phyloP scores from a whole-genome alignment of 2,797 vertebrate genomes.

The Xerus rutilus region DNA sequence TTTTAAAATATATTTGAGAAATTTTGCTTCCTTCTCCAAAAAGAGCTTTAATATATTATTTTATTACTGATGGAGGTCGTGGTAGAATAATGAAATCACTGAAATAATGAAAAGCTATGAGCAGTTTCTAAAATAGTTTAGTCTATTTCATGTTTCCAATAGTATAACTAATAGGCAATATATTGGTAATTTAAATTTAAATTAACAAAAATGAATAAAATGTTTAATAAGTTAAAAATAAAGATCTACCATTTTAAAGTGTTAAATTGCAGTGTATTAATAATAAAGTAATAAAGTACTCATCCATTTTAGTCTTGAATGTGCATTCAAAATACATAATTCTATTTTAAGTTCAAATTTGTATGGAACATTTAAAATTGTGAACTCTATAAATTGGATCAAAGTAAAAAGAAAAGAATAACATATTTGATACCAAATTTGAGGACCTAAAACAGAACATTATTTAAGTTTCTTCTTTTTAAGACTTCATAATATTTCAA shows the following conservation, averaged over 20 bases:
- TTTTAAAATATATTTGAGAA: slow-evolving; percentile 59
- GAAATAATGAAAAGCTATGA: slow-evolving; percentile 67
- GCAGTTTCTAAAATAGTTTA: slow-evolving; percentile 46
- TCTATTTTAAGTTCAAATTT: neutral
- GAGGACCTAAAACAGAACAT: neutral
- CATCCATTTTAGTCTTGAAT: slow-evolving; percentile 23
- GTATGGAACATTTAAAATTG: slow-evolving; percentile 18
- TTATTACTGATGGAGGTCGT: slow-evolving; percentile 48
- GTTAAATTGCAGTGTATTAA: slow-evolving; percentile 41
- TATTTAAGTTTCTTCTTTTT: neutral
- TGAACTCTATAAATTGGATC: neutral
- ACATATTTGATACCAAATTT: neutral
- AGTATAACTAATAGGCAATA: slow-evolving; percentile 34
- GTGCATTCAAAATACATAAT: slow-evolving; percentile 18
- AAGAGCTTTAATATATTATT: slow-evolving; percentile 40
- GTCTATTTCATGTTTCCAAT: slow-evolving; percentile 63
- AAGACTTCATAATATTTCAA: neutral
- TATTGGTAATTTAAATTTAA: slow-evolving; percentile 56
- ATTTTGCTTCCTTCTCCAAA: neutral
- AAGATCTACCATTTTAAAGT: neutral
- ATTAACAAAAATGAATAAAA: slow-evolving; percentile 11
- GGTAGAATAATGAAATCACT: slow-evolving; percentile 74
- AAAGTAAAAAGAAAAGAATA: slow-evolving; percentile 46
- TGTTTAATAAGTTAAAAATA: slow-evolving; percentile 48
- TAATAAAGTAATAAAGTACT: slow-evolving; percentile 42